Percentiles rank a stretch among this genome's conserved stretches.
Evolutionary conservation across 53 echinoderm and acorn worm genomes (phyloP).

Genomic region (Actinopyga echinites): DNA sequence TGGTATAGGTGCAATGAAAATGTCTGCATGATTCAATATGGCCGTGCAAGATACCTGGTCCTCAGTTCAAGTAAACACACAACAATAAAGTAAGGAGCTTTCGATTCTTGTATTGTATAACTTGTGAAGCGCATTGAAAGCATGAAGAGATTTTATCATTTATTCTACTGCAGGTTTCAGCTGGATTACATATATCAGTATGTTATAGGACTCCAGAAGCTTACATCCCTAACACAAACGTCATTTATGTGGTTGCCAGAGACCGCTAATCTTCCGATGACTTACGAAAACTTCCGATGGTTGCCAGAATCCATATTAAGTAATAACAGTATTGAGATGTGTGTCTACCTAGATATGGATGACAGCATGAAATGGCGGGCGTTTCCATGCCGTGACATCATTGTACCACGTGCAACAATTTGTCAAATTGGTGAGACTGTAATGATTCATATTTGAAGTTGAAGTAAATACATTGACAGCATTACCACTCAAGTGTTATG

Average conservation of each 20-base stretch:
- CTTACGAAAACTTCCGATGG: conserved; percentile 82
- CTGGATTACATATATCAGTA: conserved; percentile 81
- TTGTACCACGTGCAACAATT: conserved; percentile 75
- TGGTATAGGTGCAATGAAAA: no score
- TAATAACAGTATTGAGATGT: conserved; percentile 67
- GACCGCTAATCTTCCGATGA: conserved; percentile 56
- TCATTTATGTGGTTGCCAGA: conserved; percentile 70
- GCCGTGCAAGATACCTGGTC: no score
- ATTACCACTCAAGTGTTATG: no score
- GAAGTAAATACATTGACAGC: no score
- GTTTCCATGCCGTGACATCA: conserved; percentile 64
- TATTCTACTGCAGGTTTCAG: conserved; percentile 52
- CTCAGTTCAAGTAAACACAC: no score
- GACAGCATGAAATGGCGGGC: conserved; percentile 82
- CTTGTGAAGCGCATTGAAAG: no score
- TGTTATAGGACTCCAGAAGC: conserved; percentile 67
- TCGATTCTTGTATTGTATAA: no score
- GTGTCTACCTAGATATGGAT: conserved; percentile 87
- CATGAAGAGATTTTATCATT: no score
- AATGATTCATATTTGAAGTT: background rate
- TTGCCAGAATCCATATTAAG: conserved; percentile 53
- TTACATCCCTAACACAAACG: conserved; percentile 45
- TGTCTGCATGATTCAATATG: no score
- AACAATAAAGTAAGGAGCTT: no score
- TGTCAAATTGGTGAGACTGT: conserved; percentile 74